Evolutionary conservation across 1,140 invertebrate species (phyloP), one percentile per base, ranked within the genome.

Genomic region (Eupristina koningsbergeri): DNA sequence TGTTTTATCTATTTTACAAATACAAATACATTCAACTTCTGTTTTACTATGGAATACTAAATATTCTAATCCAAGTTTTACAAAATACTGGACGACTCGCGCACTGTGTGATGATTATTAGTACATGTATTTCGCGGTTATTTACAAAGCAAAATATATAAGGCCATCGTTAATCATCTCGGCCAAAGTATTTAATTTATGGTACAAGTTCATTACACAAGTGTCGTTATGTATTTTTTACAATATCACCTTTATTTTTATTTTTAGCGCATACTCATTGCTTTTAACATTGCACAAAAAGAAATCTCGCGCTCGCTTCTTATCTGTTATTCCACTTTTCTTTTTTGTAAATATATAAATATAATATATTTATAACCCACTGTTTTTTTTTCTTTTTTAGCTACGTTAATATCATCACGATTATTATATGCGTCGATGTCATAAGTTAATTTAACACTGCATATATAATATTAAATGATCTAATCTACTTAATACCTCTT

Each of bases 401-500:
- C 29, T 75, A n/a, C 7, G 41, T 61, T 85, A 69, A 81, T 80
- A 79, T 73, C 61, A 80, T 85, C 85, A 75, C 31, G 77, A 84
- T 77, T 81, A 85, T 47, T 81, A 85, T 47, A 81, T 74, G 73
- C 81, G 71, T 81, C 78, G 76, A 83, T 86, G 73, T 84, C 50
- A 58, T 80, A 84, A 79, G 31, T 69, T 73, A 73, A 39, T 84
- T 63, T 36, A 84, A 84, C 75, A 74, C 47, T 84, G 64, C 26
- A 36, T 74, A 53, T 71, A 71, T 71, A 58, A 78, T 41, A 36
- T 45, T 45, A 73, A 78, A 83, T 50, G 26, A 58, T 80, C 31
- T 50, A 63, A 74, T 50, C 39, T 84, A 79, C 47, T 80, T 36
- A 79, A 79, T 74, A 80, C 74, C 5, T 71, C 3, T 67, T 13